Evolutionary conservation across 2,888 invertebrate genomes (phyloP).

Genomic region (Girardia tigrina): DNA sequence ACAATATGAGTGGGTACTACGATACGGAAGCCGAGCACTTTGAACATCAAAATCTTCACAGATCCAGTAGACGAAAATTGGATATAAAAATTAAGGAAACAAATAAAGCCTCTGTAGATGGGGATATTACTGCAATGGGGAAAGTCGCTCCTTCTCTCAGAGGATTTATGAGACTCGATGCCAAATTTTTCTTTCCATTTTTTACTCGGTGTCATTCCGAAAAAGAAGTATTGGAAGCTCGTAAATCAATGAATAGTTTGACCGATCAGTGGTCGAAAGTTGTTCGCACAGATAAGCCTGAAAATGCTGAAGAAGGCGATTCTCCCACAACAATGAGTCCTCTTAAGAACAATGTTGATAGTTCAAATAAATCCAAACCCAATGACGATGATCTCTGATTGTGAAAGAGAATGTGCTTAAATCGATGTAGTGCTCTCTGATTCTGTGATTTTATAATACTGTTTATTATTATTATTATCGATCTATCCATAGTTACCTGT

Average conservation of each 20-base stretch:
- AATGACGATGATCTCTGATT: neutral
- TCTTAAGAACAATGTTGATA: neutral
- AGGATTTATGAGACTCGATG: slow-evolving; percentile 78
- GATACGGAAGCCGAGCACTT: neutral
- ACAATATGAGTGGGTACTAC: slow-evolving; percentile 45
- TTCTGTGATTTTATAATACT: neutral
- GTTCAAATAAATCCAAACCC: neutral
- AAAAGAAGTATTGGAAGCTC: slow-evolving; percentile 85
- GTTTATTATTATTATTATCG: neutral
- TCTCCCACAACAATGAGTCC: neutral
- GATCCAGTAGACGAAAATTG: neutral
- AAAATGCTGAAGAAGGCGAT: slow-evolving; percentile 39
- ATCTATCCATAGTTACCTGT: neutral
- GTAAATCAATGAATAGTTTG: slow-evolving; percentile 83
- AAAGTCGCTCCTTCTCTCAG: slow-evolving; percentile 41
- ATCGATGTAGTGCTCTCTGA: neutral
- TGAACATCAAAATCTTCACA: neutral
- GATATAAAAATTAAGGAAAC: neutral
- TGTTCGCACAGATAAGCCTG: slow-evolving; percentile 62
- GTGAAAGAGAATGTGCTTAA: neutral
- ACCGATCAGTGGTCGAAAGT: slow-evolving; percentile 95
- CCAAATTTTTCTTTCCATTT: slow-evolving; percentile 84
- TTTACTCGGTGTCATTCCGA: slow-evolving; percentile 87
- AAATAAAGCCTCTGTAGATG: neutral
- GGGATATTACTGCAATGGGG: slow-evolving; percentile 1